These are phyloP conservation scores for Leptinotarsa peninsularis DNA, from an alignment of 2,888 invertebrate species.

Conservation along the genomic window DNA sequence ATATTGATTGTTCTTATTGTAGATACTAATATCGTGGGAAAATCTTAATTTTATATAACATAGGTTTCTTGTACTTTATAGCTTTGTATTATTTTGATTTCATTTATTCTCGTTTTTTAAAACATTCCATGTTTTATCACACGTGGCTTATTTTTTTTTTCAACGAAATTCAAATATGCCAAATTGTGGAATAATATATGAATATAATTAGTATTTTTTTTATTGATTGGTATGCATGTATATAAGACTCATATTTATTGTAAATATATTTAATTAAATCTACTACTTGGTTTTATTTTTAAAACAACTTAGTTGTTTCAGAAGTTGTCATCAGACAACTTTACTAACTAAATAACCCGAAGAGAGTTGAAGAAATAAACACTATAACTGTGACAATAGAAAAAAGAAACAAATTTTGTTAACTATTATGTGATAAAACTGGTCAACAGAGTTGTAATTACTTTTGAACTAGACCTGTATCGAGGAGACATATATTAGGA, in stretches of 20 bases:
- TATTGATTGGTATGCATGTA: conserved; percentile 53
- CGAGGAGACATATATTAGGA: too few relatives aligned
- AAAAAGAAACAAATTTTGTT: too few relatives aligned
- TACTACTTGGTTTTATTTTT: conserved; percentile 35
- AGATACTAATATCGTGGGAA: conserved; percentile 36
- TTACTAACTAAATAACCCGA: not conserved
- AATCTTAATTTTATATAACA: conserved; percentile 22
- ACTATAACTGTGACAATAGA: too few relatives aligned
- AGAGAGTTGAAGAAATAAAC: too few relatives aligned
- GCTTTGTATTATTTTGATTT: conserved; percentile 2
- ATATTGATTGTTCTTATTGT: conserved; percentile 46
- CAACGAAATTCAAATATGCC: conserved; percentile 44
- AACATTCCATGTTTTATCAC: conserved; percentile 48
- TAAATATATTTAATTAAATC: conserved; percentile 60
- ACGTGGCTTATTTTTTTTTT: conserved; percentile 40
- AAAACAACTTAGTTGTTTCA: not conserved
- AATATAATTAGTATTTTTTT: conserved; percentile 45
- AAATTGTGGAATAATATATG: conserved; percentile 41
- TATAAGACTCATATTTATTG: conserved; percentile 59
- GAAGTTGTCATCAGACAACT: not conserved
- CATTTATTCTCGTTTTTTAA: conserved; percentile 33
- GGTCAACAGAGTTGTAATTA: too few relatives aligned
- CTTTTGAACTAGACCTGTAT: too few relatives aligned
- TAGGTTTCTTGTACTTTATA: conserved; percentile 26
- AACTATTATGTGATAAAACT: too few relatives aligned